Evolutionary conservation across 2,113 vertebrate genomes (phyloP), one percentile per base, ranked within the genome.

Genomic region (Sinocyclocheilus anophthalmus): DNA sequence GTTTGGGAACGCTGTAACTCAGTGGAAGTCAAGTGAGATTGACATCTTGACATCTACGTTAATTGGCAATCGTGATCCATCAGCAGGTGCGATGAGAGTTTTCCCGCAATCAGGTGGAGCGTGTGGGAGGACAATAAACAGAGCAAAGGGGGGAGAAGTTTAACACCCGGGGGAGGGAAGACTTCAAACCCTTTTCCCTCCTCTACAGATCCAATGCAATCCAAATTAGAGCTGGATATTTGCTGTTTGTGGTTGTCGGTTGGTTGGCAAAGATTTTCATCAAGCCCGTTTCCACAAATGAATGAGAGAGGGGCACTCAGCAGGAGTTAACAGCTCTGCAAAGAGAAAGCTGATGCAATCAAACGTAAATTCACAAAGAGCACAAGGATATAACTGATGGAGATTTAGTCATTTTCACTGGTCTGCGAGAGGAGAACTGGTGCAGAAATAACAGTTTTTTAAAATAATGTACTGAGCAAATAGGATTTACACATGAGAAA

Each of bases 41-140:
- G 93, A 94, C 92, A 94, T 91, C 84, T 91, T 93, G 93, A 94
- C 93, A 92, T 87, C 48, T 24, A 7, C 72, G 24, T 92, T 94
- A 94, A 94, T 94, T 93, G 90, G 88, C 91, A 92, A 92, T 94
- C 89, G 85, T 87, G 85, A 80, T 73, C 85, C 73, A 91, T 92
- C 91, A 50, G 48, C 80, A 76, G 77, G 77, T 76, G 88, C 84
- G 88, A 92, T 33, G 50, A 91, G 88, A 83, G 88, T 87, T 80
- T 88, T 89, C 88, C 88, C 24, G 14, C 63, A 30, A 72, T 78
- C 84, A 67, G 83, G 42, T 59, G 50, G 65, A 72, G 42, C 45
- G 73, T 42, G 59, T 72, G 70, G 63, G 57, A 84, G 26, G 75
- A 77, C 65, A 81, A 75, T 70, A 82, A 45, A 73, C 5, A 42